Base-by-base conservation (phyloP, 2,888 invertebrate genomes). In the Oligia latruncula region DNA sequence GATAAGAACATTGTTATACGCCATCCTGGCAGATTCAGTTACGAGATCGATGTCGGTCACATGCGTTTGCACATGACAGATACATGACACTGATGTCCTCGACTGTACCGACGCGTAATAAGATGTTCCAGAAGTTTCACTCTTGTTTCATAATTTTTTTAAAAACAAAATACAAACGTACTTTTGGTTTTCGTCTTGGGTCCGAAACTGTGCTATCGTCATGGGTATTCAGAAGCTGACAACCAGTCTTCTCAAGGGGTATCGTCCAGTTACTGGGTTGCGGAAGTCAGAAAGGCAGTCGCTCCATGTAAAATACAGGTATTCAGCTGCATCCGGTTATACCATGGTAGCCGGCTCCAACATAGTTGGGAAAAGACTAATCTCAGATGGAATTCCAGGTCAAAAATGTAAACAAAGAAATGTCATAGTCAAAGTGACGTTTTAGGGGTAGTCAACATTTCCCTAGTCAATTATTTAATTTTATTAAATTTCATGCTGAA, bases 1-100 rank as follows among this genome's bases (percentile, higher is more conserved):
- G 75, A 83, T 85, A 82, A 71, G 49, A 79, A 74, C 55, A 65
- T 72, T 70, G 13, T 35, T 35, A 73, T 79, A 64, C 76, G 76
- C 40, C 80, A 87, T 93, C 90, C 86, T 88, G 83, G 73, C 80
- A 87, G 92, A 94, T 95, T 92, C 74, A 83, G 85, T 95, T 92
- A 91, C 95, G 74, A 89, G 91, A 95, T 94, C 92, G 89, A 93
- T 95, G 91, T 93, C 95, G 82, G 92, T 94, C 93, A 93, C 93
- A 93, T 90, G 93, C 90, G 90, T 88, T 64, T 83, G 90, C 91
- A 91, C 93, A 92, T 92, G 93, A 91, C 91, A 87, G 93, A 92
- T 90, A 95, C 86, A 88, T 89, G 92, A 95, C 90, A 93, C 92
- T 84, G 78, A 81, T 78, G 80, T 83, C 83, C 85, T 83, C 66